phyloP scores from a whole-genome alignment of 2,113 vertebrate genomes.

The Neoarius graeffei region DNA sequence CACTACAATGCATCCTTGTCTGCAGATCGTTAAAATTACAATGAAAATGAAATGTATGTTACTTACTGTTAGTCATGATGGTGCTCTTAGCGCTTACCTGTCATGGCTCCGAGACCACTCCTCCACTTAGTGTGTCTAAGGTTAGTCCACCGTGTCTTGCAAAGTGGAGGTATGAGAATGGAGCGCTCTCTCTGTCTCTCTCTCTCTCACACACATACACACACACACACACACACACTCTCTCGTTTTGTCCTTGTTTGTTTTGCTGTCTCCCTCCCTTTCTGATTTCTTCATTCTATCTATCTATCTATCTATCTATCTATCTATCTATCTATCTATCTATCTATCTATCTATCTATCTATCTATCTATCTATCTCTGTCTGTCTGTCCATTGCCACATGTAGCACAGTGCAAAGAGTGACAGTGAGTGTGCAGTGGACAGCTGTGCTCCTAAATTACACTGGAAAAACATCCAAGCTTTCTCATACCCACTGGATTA shows the following conservation, averaged over 20 bases:
- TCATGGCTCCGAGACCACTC: slow-evolving; percentile 69
- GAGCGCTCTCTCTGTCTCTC: slow-evolving; percentile 55
- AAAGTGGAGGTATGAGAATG: slow-evolving; percentile 34
- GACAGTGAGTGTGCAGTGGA: slow-evolving; percentile 74
- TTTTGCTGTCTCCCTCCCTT: slow-evolving; percentile 10
- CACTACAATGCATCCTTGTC: not conserved
- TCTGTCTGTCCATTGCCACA: slow-evolving; percentile 39
- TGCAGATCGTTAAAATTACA: not conserved
- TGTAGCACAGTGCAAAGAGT: slow-evolving; percentile 54
- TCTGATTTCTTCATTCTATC: slow-evolving; percentile 39
- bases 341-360: not conserved
- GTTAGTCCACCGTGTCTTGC: slow-evolving; percentile 31
- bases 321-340: slow-evolving; percentile 52
- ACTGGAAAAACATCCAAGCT: slow-evolving; percentile 64
- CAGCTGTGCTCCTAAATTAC: slow-evolving; percentile 85
- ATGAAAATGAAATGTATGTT: not conserved
- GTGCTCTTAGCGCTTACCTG: slow-evolving; percentile 63
- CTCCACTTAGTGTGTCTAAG: slow-evolving; percentile 36
- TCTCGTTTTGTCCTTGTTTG: slow-evolving; percentile 20
- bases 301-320: slow-evolving; percentile 35
- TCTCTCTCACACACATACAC: slow-evolving; percentile 41
- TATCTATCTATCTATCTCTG: slow-evolving; percentile 45
- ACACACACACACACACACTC: not conserved
- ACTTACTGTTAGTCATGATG: not conserved
- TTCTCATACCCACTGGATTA: slow-evolving; percentile 70